A percentile compares a stretch with the other conserved stretches of the same genome.
Evolutionary conservation across 2,797 vertebrate genomes (phyloP).

Genomic region (Craterocephalus amniculus): DNA sequence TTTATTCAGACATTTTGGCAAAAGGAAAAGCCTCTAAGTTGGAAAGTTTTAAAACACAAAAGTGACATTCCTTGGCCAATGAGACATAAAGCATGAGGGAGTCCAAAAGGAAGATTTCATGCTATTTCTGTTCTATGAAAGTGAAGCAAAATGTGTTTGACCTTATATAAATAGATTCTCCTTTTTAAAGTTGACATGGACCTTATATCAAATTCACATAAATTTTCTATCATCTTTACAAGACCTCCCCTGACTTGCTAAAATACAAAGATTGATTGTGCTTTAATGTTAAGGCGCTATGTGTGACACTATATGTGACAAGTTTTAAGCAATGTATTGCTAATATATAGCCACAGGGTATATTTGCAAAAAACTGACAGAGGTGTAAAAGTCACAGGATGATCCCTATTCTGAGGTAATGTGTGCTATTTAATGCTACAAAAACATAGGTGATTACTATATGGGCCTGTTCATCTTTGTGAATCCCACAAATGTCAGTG

Average conservation of each 20-base stretch:
- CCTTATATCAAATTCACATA: conserved; percentile 46
- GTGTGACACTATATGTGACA: conserved; percentile 50
- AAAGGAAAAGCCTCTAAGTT: conserved; percentile 53
- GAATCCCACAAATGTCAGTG: conserved; percentile 38
- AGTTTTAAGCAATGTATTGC: conserved; percentile 40
- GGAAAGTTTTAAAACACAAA: conserved; percentile 53
- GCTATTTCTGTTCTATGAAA: conserved; percentile 48
- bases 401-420: conserved; percentile 49
- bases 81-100: conserved; percentile 45
- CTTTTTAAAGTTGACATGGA: too few relatives aligned
- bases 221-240: conserved; percentile 44
- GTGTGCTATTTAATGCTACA: conserved; percentile 38
- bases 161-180: conserved; percentile 61
- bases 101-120: conserved; percentile 49
- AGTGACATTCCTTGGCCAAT: conserved; percentile 1
- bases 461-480: conserved; percentile 21
- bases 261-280: conserved; percentile 40
- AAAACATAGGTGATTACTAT: conserved; percentile 52
- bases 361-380: conserved; percentile 26
- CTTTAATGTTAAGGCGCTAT: conserved; percentile 47
- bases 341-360: conserved; percentile 47
- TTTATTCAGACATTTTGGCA: conserved; percentile 63
- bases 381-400: conserved; percentile 34
- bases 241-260: conserved; percentile 31
- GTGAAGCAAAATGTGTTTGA: conserved; percentile 44